Conservation (phyloP, 2,113 vertebrate genomes). For the Chrysochloris asiatica region DNA sequence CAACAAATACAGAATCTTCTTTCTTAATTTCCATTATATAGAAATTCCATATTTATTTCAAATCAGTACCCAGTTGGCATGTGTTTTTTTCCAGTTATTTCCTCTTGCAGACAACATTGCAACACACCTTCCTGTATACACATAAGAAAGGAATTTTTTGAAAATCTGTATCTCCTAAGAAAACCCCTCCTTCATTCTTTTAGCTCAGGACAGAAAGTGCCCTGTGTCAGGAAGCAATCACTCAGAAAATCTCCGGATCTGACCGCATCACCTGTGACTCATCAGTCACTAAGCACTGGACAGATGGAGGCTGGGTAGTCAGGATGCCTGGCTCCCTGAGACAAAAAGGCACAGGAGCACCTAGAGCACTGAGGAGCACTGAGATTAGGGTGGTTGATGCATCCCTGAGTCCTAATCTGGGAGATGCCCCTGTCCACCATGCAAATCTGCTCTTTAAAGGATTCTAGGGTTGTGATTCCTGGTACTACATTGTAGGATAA, state of each 20-base stretch:
- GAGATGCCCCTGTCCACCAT: background rate
- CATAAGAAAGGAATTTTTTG: conserved; percentile 53
- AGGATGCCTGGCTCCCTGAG: background rate
- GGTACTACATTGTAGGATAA: too few relatives aligned
- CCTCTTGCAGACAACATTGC: conserved; percentile 19
- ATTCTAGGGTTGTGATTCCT: background rate
- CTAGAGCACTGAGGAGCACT: accelerated
- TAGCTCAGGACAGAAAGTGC: background rate
- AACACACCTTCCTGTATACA: background rate
- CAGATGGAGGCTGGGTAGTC: background rate
- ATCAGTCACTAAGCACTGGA: conserved; percentile 4
- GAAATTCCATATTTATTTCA: background rate
- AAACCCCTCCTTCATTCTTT: conserved; percentile 41
- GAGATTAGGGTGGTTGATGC: accelerated
- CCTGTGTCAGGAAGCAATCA: background rate
- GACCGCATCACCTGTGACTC: background rate
- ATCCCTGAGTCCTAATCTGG: background rate
- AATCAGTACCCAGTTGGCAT: background rate
- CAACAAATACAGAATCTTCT: background rate
- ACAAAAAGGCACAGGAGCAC: background rate
- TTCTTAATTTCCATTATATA: background rate
- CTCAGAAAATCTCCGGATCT: background rate
- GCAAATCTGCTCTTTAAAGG: background rate
- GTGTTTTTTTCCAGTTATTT: background rate
- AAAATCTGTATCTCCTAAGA: conserved; percentile 36